phyloP scores from a whole-genome alignment of 1,140 invertebrate species.

The Leptinotarsa undecemlineata region DNA sequence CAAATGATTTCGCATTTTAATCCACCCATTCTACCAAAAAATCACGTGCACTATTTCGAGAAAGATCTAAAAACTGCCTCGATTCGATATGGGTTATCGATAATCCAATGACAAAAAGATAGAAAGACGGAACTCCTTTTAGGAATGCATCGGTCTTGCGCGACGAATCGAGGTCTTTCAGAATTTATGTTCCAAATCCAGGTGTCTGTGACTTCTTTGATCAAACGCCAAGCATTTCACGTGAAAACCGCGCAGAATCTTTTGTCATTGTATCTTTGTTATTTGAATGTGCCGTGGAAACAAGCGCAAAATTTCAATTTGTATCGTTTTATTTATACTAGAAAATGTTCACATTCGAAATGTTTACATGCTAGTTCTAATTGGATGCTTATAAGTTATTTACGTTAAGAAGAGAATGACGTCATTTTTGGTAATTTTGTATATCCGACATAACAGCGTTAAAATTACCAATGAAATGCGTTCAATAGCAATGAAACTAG shows the following conservation, averaged over 20 bases:
- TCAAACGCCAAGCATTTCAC: constrained; percentile 8
- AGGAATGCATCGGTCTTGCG: constrained; percentile 34
- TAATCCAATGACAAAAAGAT: constrained; percentile 23
- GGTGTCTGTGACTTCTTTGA: constrained; percentile 22
- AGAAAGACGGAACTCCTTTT: constrained; percentile 17
- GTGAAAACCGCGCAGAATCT: constrained; percentile 35
- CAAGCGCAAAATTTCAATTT: constrained; percentile 31
- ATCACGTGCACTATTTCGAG: constrained; percentile 10
- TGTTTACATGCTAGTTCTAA: not conserved
- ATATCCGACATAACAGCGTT: too few species aligned
- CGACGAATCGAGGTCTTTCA: constrained; percentile 31
- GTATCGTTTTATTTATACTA: constrained; percentile 22
- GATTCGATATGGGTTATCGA: constrained; percentile 11
- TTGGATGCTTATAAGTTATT: not conserved
- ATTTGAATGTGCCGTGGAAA: constrained; percentile 25
- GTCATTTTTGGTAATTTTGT: too few species aligned
- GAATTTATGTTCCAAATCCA: constrained; percentile 15
- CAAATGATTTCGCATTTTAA: constrained; percentile 4
- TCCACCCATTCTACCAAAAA: constrained; percentile 15
- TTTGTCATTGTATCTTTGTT: constrained; percentile 29
- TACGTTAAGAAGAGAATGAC: too few species aligned
- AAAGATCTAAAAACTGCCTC: not conserved
- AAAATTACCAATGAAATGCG: too few species aligned
- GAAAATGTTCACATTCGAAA: not conserved
- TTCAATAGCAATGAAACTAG: too few species aligned